A percentile compares a stretch with the other conserved stretches of the same genome.
Conservation (phyloP, 1,140 invertebrate species). For the Brachionus rubens region DNA sequence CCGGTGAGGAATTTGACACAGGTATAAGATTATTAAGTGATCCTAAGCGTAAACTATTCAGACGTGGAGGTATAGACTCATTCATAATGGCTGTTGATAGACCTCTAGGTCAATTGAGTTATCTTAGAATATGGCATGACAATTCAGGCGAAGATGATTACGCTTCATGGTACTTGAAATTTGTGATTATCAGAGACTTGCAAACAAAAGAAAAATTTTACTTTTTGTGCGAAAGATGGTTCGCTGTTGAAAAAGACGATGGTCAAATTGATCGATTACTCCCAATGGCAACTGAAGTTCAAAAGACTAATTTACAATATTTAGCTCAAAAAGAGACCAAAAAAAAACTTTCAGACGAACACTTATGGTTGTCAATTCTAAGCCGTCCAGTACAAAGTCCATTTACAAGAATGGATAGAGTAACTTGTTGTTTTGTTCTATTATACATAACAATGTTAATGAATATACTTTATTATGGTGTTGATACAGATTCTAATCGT, state of each 20-base stretch:
- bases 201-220: constrained; percentile 63
- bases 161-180: constrained; percentile 64
- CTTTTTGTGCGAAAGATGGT: constrained; percentile 59
- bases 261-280: constrained; percentile 60
- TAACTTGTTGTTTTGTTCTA: constrained; percentile 44
- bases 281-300: constrained; percentile 10
- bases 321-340: constrained; percentile 15
- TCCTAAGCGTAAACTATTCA: constrained; percentile 47
- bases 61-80: constrained; percentile 59
- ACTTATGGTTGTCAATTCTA: constrained; percentile 36
- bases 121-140: constrained; percentile 65
- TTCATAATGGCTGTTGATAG: constrained; percentile 64
- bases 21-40: constrained; percentile 5
- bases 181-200: constrained; percentile 63
- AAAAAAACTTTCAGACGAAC: constrained; percentile 11
- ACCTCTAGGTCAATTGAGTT: constrained; percentile 62
- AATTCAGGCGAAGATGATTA: constrained; percentile 62
- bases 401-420: constrained; percentile 40
- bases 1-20: constrained; percentile 44
- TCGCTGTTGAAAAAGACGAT: constrained; percentile 59
- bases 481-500: constrained; percentile 49
- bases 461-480: constrained; percentile 45
- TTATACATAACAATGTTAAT: constrained; percentile 44
- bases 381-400: not conserved
- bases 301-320: constrained; percentile 28